Percentiles rank a stretch among this genome's conserved stretches.
phyloP scores from a whole-genome alignment of 1,140 invertebrate genomes.

The Arctopsyche grandis region DNA sequence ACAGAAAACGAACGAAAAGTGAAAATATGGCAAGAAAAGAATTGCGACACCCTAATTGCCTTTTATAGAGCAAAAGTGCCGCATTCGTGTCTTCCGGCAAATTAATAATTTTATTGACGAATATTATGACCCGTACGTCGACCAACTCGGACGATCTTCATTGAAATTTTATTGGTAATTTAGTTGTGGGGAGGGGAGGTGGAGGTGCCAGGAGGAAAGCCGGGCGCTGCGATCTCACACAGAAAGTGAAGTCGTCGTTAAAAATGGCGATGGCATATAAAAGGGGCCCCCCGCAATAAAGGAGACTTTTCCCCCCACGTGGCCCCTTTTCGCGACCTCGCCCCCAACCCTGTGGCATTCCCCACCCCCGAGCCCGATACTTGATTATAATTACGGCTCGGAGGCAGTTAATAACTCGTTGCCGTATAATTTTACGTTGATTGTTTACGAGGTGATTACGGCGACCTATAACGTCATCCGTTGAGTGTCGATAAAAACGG shows the following conservation, averaged over 20 bases:
- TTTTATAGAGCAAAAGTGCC: background rate
- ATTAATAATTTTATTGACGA: constrained; percentile 26
- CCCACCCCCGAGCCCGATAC: constrained; percentile 38
- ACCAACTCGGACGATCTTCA: constrained; percentile 35
- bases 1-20: no score
- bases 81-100: constrained; percentile 2
- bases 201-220: background rate
- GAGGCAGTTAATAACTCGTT: constrained; percentile 55
- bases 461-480: constrained; percentile 51
- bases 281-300: constrained; percentile 34
- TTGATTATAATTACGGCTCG: constrained; percentile 54
- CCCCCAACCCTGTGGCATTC: background rate
- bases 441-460: constrained; percentile 55
- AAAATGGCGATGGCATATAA: constrained; percentile 38
- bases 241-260: constrained; percentile 45
- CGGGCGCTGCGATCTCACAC: constrained; percentile 33
- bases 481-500: constrained; percentile 50
- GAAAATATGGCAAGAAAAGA: background rate
- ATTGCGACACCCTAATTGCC: background rate
- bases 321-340: background rate
- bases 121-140: constrained; percentile 13
- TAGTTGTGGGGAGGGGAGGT: constrained; percentile 14
- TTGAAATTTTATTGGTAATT: constrained; percentile 56
- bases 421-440: constrained; percentile 55
- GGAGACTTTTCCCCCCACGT: constrained; percentile 10